phyloP scores from a whole-genome alignment of 2,888 invertebrate species.

The Heterodera filipjevi region DNA sequence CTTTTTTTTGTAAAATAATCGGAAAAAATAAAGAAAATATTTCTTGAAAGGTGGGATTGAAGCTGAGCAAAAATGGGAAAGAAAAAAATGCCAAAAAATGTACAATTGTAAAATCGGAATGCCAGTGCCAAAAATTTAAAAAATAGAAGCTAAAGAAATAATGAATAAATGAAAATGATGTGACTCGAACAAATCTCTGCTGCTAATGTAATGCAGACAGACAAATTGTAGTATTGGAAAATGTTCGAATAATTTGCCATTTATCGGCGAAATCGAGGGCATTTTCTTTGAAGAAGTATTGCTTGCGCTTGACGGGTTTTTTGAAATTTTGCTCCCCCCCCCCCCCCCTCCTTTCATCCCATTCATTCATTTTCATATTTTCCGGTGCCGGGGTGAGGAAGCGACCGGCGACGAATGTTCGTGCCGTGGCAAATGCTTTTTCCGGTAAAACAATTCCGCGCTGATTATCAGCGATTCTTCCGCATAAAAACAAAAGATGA shows the following conservation, averaged over 20 bases:
- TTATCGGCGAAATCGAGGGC: background rate
- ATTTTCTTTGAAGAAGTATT: background rate
- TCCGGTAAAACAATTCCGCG: conserved; percentile 6
- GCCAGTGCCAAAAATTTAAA: no score
- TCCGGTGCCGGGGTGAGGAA: no score
- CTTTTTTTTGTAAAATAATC: background rate
- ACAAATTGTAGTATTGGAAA: background rate
- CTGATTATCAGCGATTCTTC: background rate
- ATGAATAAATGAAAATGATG: no score
- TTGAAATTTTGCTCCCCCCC: background rate
- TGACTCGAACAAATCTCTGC: no score
- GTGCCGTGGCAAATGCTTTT: background rate
- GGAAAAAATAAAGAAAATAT: background rate
- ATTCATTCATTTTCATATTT: background rate
- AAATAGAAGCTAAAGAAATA: no score
- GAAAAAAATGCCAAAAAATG: background rate
- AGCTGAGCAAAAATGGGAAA: no score
- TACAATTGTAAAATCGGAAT: no score
- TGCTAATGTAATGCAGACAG: background rate
- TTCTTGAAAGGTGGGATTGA: no score
- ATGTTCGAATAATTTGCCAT: background rate
- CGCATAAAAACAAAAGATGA: background rate
- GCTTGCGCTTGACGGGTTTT: background rate
- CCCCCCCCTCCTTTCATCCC: no score
- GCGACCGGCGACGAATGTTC: background rate